These are phyloP conservation scores for Melanotaenia trifasciata DNA, from an alignment of 2,797 vertebrate species.

Conservation along the genomic window DNA sequence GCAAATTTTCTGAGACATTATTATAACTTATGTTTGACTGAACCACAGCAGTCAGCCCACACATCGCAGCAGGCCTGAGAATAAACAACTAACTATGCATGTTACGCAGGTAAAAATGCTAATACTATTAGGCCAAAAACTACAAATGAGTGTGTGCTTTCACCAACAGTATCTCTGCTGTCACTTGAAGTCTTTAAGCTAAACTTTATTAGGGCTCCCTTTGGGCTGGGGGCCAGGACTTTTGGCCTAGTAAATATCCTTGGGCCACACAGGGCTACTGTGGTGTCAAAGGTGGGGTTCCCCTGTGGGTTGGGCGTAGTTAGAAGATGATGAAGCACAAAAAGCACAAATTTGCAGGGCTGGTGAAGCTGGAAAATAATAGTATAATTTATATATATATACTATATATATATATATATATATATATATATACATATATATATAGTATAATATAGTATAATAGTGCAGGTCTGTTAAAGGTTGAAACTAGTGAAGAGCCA, in stretches of 20 bases:
- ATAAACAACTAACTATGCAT: not conserved
- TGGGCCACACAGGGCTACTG: not conserved
- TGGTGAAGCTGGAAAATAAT: not conserved
- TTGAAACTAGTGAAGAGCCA: too few species aligned
- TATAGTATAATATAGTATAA: too few species aligned
- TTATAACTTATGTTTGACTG: not conserved
- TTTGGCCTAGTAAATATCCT: not conserved
- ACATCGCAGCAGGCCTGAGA: not conserved
- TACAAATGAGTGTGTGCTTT: not conserved
- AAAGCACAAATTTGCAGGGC: not conserved
- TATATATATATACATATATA: too few species aligned
- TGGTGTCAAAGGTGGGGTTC: conserved; percentile 2
- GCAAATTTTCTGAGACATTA: not conserved
- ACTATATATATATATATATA: too few species aligned
- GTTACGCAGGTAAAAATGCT: not conserved
- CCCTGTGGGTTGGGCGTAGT: not conserved
- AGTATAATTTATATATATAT: too few species aligned
- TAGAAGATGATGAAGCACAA: not conserved
- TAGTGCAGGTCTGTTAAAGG: too few species aligned
- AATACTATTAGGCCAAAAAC: not conserved
- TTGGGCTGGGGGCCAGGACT: not conserved
- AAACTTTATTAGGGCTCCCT: not conserved
- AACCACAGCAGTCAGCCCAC: not conserved
- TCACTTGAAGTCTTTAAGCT: not conserved
- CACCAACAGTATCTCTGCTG: not conserved